Base-by-base conservation (phyloP, 92 coral and sea anemone species). In the Nematostella vectensis region DNA sequence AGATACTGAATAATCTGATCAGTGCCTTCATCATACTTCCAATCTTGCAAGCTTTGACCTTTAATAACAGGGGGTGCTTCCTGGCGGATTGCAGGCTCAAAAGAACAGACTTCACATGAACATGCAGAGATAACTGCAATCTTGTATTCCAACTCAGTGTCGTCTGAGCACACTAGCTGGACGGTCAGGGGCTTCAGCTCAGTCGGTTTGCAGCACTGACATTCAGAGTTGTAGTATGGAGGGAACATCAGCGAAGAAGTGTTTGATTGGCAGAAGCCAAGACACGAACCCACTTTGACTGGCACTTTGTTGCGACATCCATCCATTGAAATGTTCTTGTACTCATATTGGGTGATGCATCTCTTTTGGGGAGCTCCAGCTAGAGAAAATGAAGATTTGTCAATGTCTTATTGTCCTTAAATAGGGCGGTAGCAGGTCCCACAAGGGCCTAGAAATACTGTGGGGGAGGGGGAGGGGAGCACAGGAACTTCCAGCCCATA, bases 201-300 rank as follows among this genome's bases (percentile, higher is more conserved):
- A 9, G 38, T 48, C 22, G 82, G 82, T 48, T 68, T 76, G 28
- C 82, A 76, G 47, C 82, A 76, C 6, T 31, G 82, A 55, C 82
- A 76, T 54, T 33, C 62, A 13, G 76, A 53, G 23, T 69, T 65
- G 69, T 76, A 76, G 29, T 76, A 76, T 25, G 82, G 82, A 20
- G 82, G 71, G 55, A 23, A 47, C 33, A 44, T 10, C 48, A 62
- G 12, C 3, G 82, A 71, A 11, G 67, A 60, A 17, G 82, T 61
- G 56, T 62, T 69, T 4, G 82, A 76, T 24, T 54, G 21, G 17
- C 82, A 76, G 50, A 68, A 57, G 0, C 82, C 82, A 3, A 38
- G 54, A 60, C 82, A 76, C 13, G 82, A 45, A 48, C 82, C 76
- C 11, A 76, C 55, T 57, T 71, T 61, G 25, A 76, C 33, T 3